Percentiles rank a stretch among this genome's conserved stretches.
Evolutionary conservation across 2,888 invertebrate genomes (phyloP).

Genomic region (Hetaerina titia): DNA sequence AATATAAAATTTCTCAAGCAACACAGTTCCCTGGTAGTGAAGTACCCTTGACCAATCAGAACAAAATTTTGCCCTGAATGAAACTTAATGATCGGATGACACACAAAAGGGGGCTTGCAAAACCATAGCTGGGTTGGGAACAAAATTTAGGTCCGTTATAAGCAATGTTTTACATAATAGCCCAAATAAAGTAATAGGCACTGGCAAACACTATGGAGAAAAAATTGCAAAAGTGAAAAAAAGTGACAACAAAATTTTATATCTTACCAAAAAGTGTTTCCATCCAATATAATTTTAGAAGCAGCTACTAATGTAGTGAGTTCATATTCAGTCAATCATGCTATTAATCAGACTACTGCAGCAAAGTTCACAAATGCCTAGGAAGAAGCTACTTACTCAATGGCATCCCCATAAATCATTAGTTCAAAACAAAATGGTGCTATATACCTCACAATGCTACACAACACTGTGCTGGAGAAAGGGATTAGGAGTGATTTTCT

Average conservation of each 20-base stretch:
- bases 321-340: conserved; percentile 25
- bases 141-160: too few species aligned
- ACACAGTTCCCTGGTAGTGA: too few species aligned
- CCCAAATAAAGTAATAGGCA: too few species aligned
- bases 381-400: conserved; percentile 48
- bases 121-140: too few species aligned
- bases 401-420: background rate
- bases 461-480: background rate
- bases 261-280: conserved; percentile 39
- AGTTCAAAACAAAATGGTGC: background rate
- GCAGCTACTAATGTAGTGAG: conserved; percentile 4
- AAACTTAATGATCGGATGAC: too few species aligned
- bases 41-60: too few species aligned
- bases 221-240: background rate
- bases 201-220: background rate
- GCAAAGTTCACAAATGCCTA: background rate
- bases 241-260: background rate
- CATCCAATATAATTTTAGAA: conserved; percentile 24
- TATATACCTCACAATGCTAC: background rate
- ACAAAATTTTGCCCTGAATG: too few species aligned
- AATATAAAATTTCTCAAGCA: too few species aligned
- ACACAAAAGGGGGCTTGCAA: too few species aligned
- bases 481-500: background rate
- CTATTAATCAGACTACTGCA: background rate
- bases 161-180: too few species aligned